Base-by-base conservation (phyloP, 2,888 invertebrate species). In the Abrostola tripartita region DNA sequence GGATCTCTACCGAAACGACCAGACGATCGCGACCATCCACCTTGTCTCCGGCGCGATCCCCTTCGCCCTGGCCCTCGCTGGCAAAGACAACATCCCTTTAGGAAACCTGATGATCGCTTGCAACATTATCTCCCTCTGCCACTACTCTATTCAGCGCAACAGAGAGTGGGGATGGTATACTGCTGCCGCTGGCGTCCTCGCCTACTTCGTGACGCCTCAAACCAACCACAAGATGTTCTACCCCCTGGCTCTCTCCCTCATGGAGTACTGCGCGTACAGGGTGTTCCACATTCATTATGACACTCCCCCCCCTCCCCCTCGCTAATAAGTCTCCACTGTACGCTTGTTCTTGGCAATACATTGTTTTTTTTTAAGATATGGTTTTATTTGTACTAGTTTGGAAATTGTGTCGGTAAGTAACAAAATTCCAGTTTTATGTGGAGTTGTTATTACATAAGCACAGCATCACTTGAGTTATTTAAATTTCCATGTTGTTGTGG, bases 121-220 rank as follows among this genome's bases (percentile, higher is more conserved):
- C 63, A 93, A 93, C 61, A 84, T 92, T 5, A 70, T 90, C 0
- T 90, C 92, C 0, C 69, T 93, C 1, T 82, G 82, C 11, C 74
- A 88, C 10, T 90, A 89, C 57, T 88, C 92, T 0, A 65, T 85
- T 0, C 68, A 85, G 10, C 53, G 79, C n/a, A 81, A 86, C 0
- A 76, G 81, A 0, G 83, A 88, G 11, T 92, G 88, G 87, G 93
- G 90, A 0, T 92, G 89, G 88, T 92, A 85, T 37, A 90, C 92
- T 0, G 91, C 92, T 0, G 92, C 83, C 0, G 88, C 88, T 0
- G 90, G 85, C 0, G 42, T 89, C 0, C 52, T 91, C 14, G 87
- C 93, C 0, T 93, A 92, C 68, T 91, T 89, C 37, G 38, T 86
- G 6, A 68, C 83, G 0, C 84, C 86, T 0, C 79, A 84, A 38